phyloP scores from a whole-genome alignment of 2,888 invertebrate species.

The Cetonia aurata region DNA sequence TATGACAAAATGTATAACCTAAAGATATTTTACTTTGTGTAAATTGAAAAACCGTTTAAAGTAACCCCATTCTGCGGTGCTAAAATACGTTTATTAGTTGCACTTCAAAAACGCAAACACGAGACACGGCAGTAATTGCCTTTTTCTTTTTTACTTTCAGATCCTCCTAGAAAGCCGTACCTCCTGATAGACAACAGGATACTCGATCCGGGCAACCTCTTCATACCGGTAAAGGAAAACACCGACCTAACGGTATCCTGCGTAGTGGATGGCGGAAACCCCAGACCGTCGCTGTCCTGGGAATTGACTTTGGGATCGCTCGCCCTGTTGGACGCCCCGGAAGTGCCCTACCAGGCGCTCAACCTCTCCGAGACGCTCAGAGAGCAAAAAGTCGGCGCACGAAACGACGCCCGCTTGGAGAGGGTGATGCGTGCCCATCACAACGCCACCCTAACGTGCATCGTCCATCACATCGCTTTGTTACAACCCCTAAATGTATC shows the following conservation, averaged over 20 bases:
- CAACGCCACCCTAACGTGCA: slow-evolving; percentile 87
- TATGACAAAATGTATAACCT: too few relatives aligned
- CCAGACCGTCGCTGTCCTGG: slow-evolving; percentile 76
- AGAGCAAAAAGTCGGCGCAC: slow-evolving; percentile 66
- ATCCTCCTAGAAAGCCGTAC: slow-evolving; percentile 87
- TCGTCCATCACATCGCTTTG: slow-evolving; percentile 78
- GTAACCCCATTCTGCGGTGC: too few relatives aligned
- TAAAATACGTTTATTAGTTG: too few relatives aligned
- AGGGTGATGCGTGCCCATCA: slow-evolving; percentile 86
- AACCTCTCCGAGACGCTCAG: slow-evolving; percentile 65
- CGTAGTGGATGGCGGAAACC: slow-evolving; percentile 87
- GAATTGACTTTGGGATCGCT: slow-evolving; percentile 74
- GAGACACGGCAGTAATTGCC: too few relatives aligned
- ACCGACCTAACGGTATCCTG: slow-evolving; percentile 85
- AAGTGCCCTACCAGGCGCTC: slow-evolving; percentile 70
- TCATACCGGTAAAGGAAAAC: slow-evolving; percentile 89
- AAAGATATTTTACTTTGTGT: too few relatives aligned
- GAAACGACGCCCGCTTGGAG: slow-evolving; percentile 77
- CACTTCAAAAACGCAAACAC: too few relatives aligned
- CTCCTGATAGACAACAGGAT: slow-evolving; percentile 88
- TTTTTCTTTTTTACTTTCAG: slow-evolving; percentile 68
- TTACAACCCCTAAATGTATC: slow-evolving; percentile 71
- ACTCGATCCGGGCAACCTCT: slow-evolving; percentile 87
- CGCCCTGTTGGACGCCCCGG: slow-evolving; percentile 71
- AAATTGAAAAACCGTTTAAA: too few relatives aligned